Evolutionary conservation across 1,140 invertebrate genomes (phyloP), one percentile per base, ranked within the genome.

Genomic region (Ips nitidus): DNA sequence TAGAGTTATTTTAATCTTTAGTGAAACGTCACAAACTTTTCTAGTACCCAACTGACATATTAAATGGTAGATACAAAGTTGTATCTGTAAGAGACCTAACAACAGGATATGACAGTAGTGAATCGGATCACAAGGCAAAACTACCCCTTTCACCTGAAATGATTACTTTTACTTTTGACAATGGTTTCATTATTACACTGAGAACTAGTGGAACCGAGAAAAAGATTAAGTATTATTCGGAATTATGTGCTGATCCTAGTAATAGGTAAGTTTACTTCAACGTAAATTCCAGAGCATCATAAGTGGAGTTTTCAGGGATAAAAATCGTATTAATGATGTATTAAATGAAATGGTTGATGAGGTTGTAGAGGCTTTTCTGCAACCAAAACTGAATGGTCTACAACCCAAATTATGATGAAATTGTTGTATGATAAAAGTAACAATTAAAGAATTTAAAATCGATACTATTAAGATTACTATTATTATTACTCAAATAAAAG

Each of bases 181-280:
- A 94, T 82, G 95, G 94, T 2, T 86, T 94, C 70, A 88, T 93
- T 6, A 86, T 91, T 1, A 98, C 95, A 0, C 81, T 99, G 4
- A 87, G 98, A 71, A 97, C 96, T 0, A 98, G 95, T 83, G 98
- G 98, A 36, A 99, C 98, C 0, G 98, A 99, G 81, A 97, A 97
- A 7, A 99, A 99, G 83, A 87, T 98, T 67, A 98, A 98, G 83
- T 98, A 98, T 81, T 99, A 99, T 82, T 92, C 93, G 1, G 97
- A 99, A 83, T 84, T 97, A 53, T 90, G 90, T 75, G 89, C 89
- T 72, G 77, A 84, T 8, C 88, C 90, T 1, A 82, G 84, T 45
- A 80, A 88, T 72, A 82, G 81, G 88, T 89, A 81, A 85, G 84
- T 83, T 3, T 56, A 64, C 42, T 72, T 76, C 69, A 75, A 73